Base-by-base conservation (phyloP, 2,888 invertebrate genomes). In the Graphium colonna region DNA sequence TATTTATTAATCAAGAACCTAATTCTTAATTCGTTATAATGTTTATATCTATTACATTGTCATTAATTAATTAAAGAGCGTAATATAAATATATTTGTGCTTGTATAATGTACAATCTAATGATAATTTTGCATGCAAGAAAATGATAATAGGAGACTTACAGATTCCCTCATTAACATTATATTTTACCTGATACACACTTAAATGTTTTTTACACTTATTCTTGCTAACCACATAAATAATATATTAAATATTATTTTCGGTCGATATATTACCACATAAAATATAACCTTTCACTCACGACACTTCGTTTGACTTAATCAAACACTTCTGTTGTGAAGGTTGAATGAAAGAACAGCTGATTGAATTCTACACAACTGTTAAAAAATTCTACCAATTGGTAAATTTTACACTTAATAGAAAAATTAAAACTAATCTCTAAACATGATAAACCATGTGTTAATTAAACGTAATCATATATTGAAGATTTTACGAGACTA, bases 271-370 rank as follows among this genome's bases (percentile, higher is more conserved):
- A 38, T 31, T 2, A 40, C 21, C 44, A 45, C 36, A 50, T 38
- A 44, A 49, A 53, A 18, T 28, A 45, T 52, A 54, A 45, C 54
- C 54, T 45, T 49, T 40, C 49, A 50, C 54, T 50, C 40, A 41
- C 49, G 49, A 49, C 49, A 40, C 31, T 49, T 44, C 40, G 18
- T 21, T 44, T 40, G 17, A 43, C 38, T 49, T 45, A 44, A 16
- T 54, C 49, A 40, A 44, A 41, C 54, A 54, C 49, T 49, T 54
- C 39, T 54, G 54, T 45, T 45, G 7, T 59, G 63, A 64, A 61
- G 62, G 63, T 61, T 63, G 60, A 62, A 62, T 63, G 60, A 62
- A 62, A 52, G 59, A 66, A 64, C 71, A 73, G 71, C 71, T 73
- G 71, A 69, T 71, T 56, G 55, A 44, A 45, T 15, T 28, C 10